Conservation (phyloP, 2,888 invertebrate species). For the Meliscaeva auricollis region DNA sequence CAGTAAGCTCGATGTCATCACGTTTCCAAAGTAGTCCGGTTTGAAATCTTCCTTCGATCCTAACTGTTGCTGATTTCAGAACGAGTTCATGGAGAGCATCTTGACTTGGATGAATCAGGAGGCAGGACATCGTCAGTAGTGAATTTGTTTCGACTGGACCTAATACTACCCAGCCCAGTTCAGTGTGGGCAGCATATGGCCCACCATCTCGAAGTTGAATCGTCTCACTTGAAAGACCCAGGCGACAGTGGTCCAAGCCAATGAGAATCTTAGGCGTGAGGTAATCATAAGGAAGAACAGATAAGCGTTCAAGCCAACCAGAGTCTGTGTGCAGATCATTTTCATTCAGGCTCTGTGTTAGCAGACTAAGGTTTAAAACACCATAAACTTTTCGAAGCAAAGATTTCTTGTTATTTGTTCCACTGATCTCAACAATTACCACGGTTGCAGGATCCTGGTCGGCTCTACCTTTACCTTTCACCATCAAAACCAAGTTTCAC, state of each 20-base stretch:
- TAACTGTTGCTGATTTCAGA: conserved; percentile 31
- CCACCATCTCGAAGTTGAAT: conserved; percentile 29
- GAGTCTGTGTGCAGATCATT: conserved; percentile 26
- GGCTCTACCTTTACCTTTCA: conserved; percentile 59
- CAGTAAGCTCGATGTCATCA: conserved; percentile 51
- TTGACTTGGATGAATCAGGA: conserved; percentile 20
- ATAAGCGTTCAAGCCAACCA: conserved; percentile 10
- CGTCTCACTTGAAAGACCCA: conserved; percentile 43
- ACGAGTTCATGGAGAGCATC: conserved; percentile 41
- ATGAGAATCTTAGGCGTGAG: conserved; percentile 50
- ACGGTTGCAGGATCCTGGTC: conserved; percentile 49
- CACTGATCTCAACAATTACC: conserved; percentile 61
- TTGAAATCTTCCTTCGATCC: conserved; percentile 50
- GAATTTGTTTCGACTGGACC: conserved; percentile 24
- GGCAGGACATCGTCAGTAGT: conserved; percentile 17
- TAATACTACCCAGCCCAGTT: conserved; percentile 67
- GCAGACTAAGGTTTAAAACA: conserved; percentile 26
- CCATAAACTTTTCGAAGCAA: conserved; percentile 18
- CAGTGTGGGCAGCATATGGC: conserved; percentile 66
- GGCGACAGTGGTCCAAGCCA: conserved; percentile 52
- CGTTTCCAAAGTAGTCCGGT: conserved; percentile 58
- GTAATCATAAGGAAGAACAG: conserved; percentile 26
- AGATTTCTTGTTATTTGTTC: conserved; percentile 11
- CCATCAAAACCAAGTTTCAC: conserved; percentile 54
- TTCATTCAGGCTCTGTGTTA: conserved; percentile 35